A percentile compares a stretch with the other conserved stretches of the same genome.
Evolutionary conservation across 2,888 invertebrate species (phyloP).

Genomic region (Caenorhabditis sp.): DNA sequence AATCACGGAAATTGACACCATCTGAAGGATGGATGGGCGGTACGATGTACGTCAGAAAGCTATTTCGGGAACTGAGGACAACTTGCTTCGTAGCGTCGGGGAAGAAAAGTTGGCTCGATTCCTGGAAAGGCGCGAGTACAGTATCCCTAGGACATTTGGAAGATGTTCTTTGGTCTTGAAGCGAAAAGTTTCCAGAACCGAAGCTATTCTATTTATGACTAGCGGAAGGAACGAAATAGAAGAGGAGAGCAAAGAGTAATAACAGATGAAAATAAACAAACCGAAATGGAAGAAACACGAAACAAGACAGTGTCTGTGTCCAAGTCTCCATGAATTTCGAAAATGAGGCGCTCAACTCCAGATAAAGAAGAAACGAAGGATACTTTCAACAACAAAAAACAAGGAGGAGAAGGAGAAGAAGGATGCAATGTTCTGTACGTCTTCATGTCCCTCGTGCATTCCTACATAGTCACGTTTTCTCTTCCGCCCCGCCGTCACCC

Average conservation of each 20-base stretch:
- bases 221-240: too few species aligned
- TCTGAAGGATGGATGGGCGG: not conserved
- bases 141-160: too few species aligned
- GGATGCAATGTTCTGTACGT: slow-evolving; percentile 6
- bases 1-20: slow-evolving; percentile 40
- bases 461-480: slow-evolving; percentile 26
- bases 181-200: too few species aligned
- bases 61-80: not conserved
- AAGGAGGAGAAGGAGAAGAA: not conserved
- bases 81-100: not conserved
- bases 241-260: not conserved
- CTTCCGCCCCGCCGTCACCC: not conserved
- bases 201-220: too few species aligned
- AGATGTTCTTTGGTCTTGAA: too few species aligned
- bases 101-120: too few species aligned
- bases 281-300: not conserved
- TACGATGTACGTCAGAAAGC: slow-evolving; percentile 2
- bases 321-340: not conserved
- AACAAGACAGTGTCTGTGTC: not conserved
- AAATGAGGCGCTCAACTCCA: not conserved
- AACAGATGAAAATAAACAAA: not conserved
- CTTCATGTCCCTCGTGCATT: slow-evolving; percentile 38
- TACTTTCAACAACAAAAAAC: not conserved
- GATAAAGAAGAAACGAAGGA: too few species aligned
- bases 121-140: too few species aligned